Evolutionary conservation across 2,797 vertebrate species (phyloP).

Genomic region (Pantherophis alleghaniensis): DNA sequence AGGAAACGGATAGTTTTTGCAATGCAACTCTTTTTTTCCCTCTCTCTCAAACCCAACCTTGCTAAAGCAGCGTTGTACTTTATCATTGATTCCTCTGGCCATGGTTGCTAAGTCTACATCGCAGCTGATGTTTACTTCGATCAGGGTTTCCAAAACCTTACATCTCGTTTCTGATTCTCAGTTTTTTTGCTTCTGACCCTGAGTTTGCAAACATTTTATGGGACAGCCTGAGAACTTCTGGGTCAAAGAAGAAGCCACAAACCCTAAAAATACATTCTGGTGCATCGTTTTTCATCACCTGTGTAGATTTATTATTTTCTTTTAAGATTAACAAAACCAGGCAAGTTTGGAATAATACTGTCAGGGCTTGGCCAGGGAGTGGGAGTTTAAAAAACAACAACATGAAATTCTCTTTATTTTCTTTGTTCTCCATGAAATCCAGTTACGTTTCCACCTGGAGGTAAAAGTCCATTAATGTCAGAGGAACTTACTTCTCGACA

Average conservation of each 20-base stretch:
- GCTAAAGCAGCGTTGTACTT: neutral
- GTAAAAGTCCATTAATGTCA: neutral
- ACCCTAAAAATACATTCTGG: neutral
- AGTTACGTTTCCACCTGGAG: neutral
- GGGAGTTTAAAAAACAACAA: neutral
- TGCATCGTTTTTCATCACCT: neutral
- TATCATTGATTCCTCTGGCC: neutral
- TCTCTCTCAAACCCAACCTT: neutral
- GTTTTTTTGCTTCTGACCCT: neutral
- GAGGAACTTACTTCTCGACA: neutral
- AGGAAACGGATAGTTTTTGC: neutral
- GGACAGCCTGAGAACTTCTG: neutral
- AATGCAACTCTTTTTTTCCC: neutral
- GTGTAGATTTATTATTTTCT: neutral
- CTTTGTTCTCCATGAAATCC: neutral
- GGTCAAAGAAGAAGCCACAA: neutral
- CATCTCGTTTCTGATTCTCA: neutral
- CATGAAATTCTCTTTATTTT: neutral
- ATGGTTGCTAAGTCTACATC: neutral
- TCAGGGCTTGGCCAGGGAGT: neutral
- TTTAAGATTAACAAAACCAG: neutral
- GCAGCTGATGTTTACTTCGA: neutral
- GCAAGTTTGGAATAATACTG: neutral
- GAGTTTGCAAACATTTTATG: neutral
- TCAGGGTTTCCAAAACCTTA: neutral